These are phyloP conservation scores for Berghia stephanieae DNA, from an alignment of 1,140 invertebrate species.

Conservation along the genomic window DNA sequence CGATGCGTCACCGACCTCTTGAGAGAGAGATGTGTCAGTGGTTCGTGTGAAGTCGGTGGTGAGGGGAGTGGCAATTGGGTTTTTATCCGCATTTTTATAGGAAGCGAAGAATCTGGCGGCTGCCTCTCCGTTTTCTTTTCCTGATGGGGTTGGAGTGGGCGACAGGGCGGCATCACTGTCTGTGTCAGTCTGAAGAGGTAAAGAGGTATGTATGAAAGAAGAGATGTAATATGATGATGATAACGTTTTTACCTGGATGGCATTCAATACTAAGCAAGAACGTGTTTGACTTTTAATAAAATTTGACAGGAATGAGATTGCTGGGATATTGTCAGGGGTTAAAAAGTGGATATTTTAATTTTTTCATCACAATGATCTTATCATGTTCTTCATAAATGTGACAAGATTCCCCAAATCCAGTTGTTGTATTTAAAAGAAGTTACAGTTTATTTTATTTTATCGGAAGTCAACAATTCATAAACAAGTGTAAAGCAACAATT, in stretches of 20 bases:
- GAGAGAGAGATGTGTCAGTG: slow-evolving; percentile 30
- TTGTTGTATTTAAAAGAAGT: too few relatives aligned
- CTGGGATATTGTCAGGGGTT: too few relatives aligned
- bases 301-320: too few relatives aligned
- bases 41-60: slow-evolving; percentile 36
- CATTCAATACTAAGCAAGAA: neutral
- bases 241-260: too few relatives aligned
- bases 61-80: slow-evolving; percentile 35
- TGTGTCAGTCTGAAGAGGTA: neutral
- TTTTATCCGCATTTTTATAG: slow-evolving; percentile 37
- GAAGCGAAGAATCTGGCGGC: slow-evolving; percentile 44
- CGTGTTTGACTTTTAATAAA: neutral
- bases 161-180: too few relatives aligned
- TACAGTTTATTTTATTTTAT: too few relatives aligned
- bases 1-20: slow-evolving; percentile 24
- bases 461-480: too few relatives aligned
- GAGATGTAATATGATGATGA: neutral
- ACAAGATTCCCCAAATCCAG: too few relatives aligned
- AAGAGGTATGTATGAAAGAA: neutral
- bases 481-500: too few relatives aligned
- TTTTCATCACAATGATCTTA: too few relatives aligned
- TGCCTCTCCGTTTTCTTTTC: slow-evolving; percentile 28
- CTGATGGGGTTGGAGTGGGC: neutral
- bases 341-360: too few relatives aligned
- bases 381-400: too few relatives aligned